Evolutionary conservation across 2,113 vertebrate genomes (phyloP).

Genomic region (Mixornis gularis): DNA sequence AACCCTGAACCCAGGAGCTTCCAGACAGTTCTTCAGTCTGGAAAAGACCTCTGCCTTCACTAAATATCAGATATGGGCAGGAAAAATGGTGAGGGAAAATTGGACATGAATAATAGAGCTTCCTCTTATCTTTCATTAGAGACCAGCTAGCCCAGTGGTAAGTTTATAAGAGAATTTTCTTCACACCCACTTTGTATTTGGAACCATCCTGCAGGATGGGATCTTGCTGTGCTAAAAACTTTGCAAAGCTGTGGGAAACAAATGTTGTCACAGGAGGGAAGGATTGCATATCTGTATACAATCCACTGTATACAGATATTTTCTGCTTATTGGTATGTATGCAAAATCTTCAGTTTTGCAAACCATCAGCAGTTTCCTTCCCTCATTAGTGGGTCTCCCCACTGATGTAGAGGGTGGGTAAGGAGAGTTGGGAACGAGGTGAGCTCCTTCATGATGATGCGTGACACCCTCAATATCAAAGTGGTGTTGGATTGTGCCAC

Average conservation of each 20-base stretch:
- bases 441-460: neutral
- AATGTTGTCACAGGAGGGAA: neutral
- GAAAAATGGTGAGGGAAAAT: neutral
- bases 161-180: neutral
- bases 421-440: accelerated
- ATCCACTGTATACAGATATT: neutral
- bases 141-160: neutral
- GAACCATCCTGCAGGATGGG: neutral
- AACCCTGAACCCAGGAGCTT: neutral
- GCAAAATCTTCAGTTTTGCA: neutral
- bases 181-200: neutral
- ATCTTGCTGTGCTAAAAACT: neutral
- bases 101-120: neutral
- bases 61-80: neutral
- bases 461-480: neutral
- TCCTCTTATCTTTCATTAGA: neutral
- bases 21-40: neutral
- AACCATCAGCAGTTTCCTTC: neutral
- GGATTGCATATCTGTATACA: neutral
- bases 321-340: neutral
- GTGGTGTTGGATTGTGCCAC: neutral
- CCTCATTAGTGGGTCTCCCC: neutral
- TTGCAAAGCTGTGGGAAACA: neutral
- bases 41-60: neutral
- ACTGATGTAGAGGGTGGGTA: accelerated